Percentiles rank a stretch among this genome's conserved stretches.
Conservation (phyloP, 2,888 invertebrate species). For the Oscheius onirici region DNA sequence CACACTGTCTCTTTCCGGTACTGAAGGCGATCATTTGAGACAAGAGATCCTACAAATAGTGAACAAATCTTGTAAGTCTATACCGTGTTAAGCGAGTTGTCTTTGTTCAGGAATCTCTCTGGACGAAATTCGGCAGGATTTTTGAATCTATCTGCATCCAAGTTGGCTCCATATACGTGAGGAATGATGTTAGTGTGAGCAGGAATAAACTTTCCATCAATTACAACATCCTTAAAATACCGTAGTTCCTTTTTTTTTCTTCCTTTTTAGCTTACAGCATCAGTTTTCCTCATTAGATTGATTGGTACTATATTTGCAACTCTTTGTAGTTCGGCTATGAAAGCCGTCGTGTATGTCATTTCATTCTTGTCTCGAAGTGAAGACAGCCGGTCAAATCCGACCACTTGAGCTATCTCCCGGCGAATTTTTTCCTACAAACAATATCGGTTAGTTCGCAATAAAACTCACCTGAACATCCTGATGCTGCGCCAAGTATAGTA, state of each 20-base stretch:
- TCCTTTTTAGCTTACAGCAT: not conserved
- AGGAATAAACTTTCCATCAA: conserved; percentile 34
- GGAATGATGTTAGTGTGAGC: conserved; percentile 32
- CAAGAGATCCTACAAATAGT: conserved; percentile 36
- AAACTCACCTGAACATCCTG: conserved; percentile 44
- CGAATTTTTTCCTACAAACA: conserved; percentile 40
- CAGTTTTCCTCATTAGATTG: not conserved
- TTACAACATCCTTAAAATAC: conserved; percentile 28
- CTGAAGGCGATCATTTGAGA: conserved; percentile 46
- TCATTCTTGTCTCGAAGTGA: conserved; percentile 40
- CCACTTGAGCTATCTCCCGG: conserved; percentile 36
- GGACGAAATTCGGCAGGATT: conserved; percentile 46
- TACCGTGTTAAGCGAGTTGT: conserved; percentile 46
- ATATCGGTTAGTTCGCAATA: not conserved
- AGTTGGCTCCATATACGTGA: conserved; percentile 44
- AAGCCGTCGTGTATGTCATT: conserved; percentile 41
- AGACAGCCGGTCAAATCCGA: conserved; percentile 39
- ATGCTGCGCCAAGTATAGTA: conserved; percentile 46
- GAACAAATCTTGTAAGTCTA: not conserved
- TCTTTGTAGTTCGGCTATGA: conserved; percentile 41
- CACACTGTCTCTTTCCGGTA: conserved; percentile 51
- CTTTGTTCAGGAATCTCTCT: conserved; percentile 46
- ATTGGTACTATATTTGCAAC: conserved; percentile 46
- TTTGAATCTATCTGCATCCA: conserved; percentile 42
- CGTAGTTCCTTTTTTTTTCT: too few relatives aligned